phyloP scores from a whole-genome alignment of 2,888 invertebrate species.

The Synanthedon andrenaeformis region DNA sequence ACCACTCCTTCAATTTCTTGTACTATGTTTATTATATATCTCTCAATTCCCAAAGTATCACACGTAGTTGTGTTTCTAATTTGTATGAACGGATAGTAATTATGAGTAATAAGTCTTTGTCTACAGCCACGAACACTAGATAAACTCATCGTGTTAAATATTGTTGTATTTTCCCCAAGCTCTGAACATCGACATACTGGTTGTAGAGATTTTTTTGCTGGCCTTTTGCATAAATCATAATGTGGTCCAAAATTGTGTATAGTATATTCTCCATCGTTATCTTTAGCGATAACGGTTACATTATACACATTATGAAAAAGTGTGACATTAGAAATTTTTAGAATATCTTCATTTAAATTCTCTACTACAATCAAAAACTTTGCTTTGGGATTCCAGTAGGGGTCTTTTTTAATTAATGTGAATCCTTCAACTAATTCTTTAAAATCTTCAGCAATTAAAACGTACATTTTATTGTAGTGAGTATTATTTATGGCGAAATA shows the following conservation, averaged over 20 bases:
- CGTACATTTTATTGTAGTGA: background rate
- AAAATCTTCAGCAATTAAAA: background rate
- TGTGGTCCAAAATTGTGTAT: conserved; percentile 6
- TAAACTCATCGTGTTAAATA: background rate
- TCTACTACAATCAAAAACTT: background rate
- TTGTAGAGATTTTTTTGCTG: background rate
- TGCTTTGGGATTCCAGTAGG: background rate
- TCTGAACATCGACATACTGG: conserved; percentile 3
- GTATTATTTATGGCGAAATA: background rate
- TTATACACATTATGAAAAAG: background rate
- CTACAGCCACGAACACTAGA: conserved; percentile 7
- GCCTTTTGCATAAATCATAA: conserved; percentile 6
- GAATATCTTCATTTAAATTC: background rate
- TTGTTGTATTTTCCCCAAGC: background rate
- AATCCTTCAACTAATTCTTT: background rate
- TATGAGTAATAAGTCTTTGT: conserved; percentile 15
- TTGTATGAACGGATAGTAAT: conserved; percentile 20
- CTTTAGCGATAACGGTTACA: background rate
- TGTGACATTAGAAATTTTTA: background rate
- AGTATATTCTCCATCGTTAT: background rate
- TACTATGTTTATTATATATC: conserved; percentile 16
- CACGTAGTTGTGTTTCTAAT: conserved; percentile 8
- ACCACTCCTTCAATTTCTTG: conserved; percentile 11
- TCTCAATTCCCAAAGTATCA: conserved; percentile 14
- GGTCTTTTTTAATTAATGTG: background rate